Base-by-base conservation (phyloP, 2,113 vertebrate species). In the Haemorhous mexicanus region DNA sequence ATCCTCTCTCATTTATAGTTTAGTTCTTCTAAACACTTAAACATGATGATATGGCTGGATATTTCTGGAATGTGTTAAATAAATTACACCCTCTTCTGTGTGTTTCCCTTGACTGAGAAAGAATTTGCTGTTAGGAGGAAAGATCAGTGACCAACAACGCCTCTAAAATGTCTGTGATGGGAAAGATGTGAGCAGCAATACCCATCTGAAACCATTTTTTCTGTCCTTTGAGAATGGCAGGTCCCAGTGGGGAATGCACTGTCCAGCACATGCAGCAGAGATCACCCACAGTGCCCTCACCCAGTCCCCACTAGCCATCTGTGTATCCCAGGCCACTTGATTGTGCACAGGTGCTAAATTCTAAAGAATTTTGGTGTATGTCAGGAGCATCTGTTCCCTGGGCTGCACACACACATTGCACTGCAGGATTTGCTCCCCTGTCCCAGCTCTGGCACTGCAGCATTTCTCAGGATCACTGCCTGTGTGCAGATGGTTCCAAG, bases 211-310 rank as follows among this genome's bases (percentile, higher is more conserved):
- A 61, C 13, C 2, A 52, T n/a, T 52, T 52, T 22, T 87, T 35
- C 39, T 85, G 16, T 33, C 39, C 64, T 82, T 76, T 44, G 44
- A 68, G 59, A 59, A 88, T 68, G 39, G 14, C 8, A 55, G 18
- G 13, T 19, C 58, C 53, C 12, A 13, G 35, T 27, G 49, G 27
- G 47, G 47, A 23, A 59, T 1, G 0, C 0, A 0, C 30, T 64
- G 79, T 13, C 37, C 23, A 43, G 52, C 62, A 33, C 20, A 10
- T 2, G 33, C 56, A 63, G 58, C 58, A 68, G 72, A 63, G 58
- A 63, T 90, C 17, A 2, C 49, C 70, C 62, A 16, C 8, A 0
- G 22, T 39, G 6, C 13, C 22, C 12, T 69, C 66, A 26, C 6
- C 44, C 53, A 28, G 0, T 56, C 44, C 76, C 4, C 6, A 6